Evolutionary conservation across 2,888 invertebrate genomes (phyloP).

Genomic region (Ferdinandea cuprea): DNA sequence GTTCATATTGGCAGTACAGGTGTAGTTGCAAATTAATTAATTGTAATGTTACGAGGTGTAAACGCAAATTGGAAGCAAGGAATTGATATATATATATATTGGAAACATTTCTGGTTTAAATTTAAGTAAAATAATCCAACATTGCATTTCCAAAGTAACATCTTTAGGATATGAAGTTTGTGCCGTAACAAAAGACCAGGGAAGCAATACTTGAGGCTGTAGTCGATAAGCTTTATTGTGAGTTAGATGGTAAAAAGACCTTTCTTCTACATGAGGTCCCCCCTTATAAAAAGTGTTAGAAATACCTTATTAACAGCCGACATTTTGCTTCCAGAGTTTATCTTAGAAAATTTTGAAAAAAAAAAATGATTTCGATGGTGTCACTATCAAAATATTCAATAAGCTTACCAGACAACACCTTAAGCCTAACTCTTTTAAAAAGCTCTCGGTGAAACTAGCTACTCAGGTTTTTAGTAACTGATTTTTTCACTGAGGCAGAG

Average conservation of each 20-base stretch:
- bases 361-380: too few species aligned
- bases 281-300: background rate
- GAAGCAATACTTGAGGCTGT: background rate
- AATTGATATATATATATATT: background rate
- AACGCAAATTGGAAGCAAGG: background rate
- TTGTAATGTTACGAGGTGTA: background rate
- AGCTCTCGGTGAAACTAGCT: background rate
- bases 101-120: background rate
- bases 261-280: background rate
- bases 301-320: background rate
- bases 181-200: background rate
- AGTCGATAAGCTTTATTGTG: background rate
- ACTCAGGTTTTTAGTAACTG: constrained; percentile 1
- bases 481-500: constrained; percentile 2
- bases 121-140: background rate
- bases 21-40: too few species aligned
- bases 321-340: background rate
- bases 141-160: background rate
- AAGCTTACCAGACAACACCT: background rate
- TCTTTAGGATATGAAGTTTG: background rate
- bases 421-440: background rate
- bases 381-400: background rate
- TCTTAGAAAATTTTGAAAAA: background rate
- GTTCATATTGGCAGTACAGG: too few species aligned
- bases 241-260: background rate